These are phyloP conservation scores for Rachycentron canadum DNA, from an alignment of 2,797 vertebrate genomes.

Conservation along the genomic window DNA sequence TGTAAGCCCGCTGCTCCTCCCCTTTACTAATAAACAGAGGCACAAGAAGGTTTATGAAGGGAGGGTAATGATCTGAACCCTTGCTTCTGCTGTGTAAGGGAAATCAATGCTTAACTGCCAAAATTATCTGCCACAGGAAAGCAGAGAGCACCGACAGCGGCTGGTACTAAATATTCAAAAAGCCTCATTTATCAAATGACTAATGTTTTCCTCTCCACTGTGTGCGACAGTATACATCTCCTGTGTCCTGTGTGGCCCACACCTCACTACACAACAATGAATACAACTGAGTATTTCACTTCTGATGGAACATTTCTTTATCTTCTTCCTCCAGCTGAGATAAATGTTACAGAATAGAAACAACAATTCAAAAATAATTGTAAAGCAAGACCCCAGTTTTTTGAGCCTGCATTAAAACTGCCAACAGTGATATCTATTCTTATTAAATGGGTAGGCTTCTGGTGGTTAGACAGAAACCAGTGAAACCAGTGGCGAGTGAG, in stretches of 20 bases:
- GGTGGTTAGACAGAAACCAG: slow-evolving; percentile 50
- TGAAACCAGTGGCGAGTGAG: slow-evolving; percentile 58
- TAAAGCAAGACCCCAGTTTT: slow-evolving; percentile 32
- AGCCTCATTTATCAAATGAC: slow-evolving; percentile 80
- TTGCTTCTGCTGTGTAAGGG: slow-evolving; percentile 82
- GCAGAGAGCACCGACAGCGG: slow-evolving; percentile 68
- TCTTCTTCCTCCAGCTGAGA: slow-evolving; percentile 13
- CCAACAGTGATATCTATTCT: slow-evolving; percentile 33
- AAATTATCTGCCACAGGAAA: slow-evolving; percentile 81
- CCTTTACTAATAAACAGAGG: slow-evolving; percentile 81
- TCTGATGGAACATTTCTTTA: slow-evolving; percentile 37
- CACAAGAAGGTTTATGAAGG: slow-evolving; percentile 82
- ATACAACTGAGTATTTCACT: slow-evolving; percentile 44
- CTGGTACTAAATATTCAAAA: slow-evolving; percentile 81
- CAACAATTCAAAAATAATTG: slow-evolving; percentile 42
- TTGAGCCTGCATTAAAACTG: slow-evolving; percentile 29
- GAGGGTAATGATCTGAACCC: slow-evolving; percentile 83
- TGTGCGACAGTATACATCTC: slow-evolving; percentile 51
- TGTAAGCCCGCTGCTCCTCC: slow-evolving; percentile 69
- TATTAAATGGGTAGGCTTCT: slow-evolving; percentile 29
- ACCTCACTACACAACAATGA: slow-evolving; percentile 64
- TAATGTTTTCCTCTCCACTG: slow-evolving; percentile 68
- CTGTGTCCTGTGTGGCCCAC: slow-evolving; percentile 51
- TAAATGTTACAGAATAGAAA: slow-evolving; percentile 27
- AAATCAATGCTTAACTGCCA: slow-evolving; percentile 84